phyloP scores from a whole-genome alignment of 2,113 vertebrate species.

The Hyla sarda region DNA sequence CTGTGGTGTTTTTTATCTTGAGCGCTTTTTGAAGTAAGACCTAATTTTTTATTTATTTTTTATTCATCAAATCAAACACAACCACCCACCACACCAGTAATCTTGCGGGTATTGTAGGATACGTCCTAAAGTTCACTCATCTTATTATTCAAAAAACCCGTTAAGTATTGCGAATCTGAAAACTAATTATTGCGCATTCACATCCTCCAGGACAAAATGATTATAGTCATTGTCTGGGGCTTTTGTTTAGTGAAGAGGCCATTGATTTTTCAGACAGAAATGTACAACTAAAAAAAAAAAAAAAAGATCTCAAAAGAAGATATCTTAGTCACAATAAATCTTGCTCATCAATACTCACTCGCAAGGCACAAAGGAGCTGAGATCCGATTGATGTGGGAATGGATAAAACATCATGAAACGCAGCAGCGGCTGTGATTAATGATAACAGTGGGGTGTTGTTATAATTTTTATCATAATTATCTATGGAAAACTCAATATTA shows the following conservation, averaged over 20 bases:
- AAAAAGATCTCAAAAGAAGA: conserved; percentile 23
- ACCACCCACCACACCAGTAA: not conserved
- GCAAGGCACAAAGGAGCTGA: not conserved
- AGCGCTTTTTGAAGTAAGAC: not conserved
- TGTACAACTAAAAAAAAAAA: not conserved
- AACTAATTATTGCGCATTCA: conserved; percentile 35
- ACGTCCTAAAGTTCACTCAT: conserved; percentile 26
- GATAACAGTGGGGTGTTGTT: not conserved
- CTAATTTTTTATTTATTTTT: not conserved
- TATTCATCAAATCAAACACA: not conserved
- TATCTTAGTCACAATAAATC: conserved; percentile 29
- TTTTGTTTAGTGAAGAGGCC: conserved; percentile 38
- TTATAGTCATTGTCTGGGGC: conserved; percentile 43
- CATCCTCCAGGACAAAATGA: conserved; percentile 46
- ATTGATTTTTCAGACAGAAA: conserved; percentile 40
- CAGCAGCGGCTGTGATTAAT: not conserved
- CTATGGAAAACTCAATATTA: not conserved
- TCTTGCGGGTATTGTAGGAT: not conserved
- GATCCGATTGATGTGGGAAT: conserved; percentile 24
- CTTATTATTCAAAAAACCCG: not conserved
- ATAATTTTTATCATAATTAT: not conserved
- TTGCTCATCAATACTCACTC: conserved; percentile 22
- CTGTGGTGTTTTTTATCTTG: not conserved
- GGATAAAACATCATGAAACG: conserved; percentile 7
- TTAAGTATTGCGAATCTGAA: conserved; percentile 10